These are phyloP conservation scores for Spilosoma lubricipeda DNA, from an alignment of 2,888 invertebrate species.

Conservation along the genomic window DNA sequence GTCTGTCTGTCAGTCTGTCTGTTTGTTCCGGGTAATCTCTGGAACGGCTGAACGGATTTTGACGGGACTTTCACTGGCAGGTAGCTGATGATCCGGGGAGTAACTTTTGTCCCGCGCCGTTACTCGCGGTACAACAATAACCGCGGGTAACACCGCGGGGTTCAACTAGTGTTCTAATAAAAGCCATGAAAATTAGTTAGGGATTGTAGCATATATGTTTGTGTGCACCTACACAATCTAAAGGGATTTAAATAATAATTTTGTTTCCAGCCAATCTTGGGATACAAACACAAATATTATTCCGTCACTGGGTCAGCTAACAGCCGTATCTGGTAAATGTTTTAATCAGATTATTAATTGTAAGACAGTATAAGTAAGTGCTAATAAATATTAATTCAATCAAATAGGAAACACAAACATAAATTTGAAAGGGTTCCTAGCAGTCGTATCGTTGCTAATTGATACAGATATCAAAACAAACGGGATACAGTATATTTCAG, in stretches of 20 bases:
- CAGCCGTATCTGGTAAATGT: not conserved
- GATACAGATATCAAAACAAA: not conserved
- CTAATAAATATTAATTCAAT: slow-evolving; percentile 7
- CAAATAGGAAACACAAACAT: slow-evolving; percentile 6
- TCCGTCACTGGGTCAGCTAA: not conserved
- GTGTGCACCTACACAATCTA: not conserved
- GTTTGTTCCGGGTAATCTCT: too few relatives aligned
- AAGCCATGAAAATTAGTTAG: not conserved
- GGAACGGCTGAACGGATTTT: too few relatives aligned
- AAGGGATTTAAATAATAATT: not conserved
- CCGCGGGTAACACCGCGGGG: too few relatives aligned
- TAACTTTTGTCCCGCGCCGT: too few relatives aligned
- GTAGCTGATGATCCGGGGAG: too few relatives aligned
- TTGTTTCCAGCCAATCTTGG: not conserved
- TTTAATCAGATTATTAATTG: not conserved
- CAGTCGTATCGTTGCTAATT: slow-evolving; percentile 4
- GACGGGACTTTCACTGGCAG: too few relatives aligned
- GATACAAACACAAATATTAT: not conserved
- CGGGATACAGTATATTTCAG: not conserved
- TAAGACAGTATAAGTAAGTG: not conserved
- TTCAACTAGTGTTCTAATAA: too few relatives aligned
- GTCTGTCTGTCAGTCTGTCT: too few relatives aligned
- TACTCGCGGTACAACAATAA: too few relatives aligned
- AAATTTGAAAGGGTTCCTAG: not conserved
- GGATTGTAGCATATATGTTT: not conserved